Evolutionary conservation across 2,797 vertebrate genomes (phyloP).

Genomic region (Spinus pinus): DNA sequence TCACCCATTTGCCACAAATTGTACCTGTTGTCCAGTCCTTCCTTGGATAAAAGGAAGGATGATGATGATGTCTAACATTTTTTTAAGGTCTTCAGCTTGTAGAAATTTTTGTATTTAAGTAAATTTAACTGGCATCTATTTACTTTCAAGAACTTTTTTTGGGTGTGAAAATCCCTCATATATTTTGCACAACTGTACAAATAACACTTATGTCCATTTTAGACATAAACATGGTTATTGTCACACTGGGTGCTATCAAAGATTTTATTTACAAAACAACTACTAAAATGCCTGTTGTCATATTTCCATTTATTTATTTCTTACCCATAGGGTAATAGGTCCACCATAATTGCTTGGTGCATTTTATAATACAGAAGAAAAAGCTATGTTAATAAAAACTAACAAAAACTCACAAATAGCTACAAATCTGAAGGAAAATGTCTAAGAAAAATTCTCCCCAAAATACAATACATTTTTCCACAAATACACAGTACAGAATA

Average conservation of each 20-base stretch:
- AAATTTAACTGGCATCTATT: not conserved
- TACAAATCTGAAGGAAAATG: conserved; percentile 90
- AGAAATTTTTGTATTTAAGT: not conserved
- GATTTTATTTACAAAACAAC: conserved; percentile 98
- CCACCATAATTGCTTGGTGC: conserved; percentile 93
- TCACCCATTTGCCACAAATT: not conserved
- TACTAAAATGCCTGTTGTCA: conserved; percentile 91
- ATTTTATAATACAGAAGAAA: conserved; percentile 94
- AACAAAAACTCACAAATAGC: conserved; percentile 89
- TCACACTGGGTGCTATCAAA: conserved; percentile 88
- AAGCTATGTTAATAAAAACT: conserved; percentile 93
- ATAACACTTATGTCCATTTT: conserved; percentile 84
- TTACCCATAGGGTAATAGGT: conserved; percentile 99
- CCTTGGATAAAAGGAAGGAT: not conserved
- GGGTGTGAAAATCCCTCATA: conserved; percentile 84
- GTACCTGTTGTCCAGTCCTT: not conserved
- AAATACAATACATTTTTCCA: conserved; percentile 83
- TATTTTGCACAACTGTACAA: conserved; percentile 83
- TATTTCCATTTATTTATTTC: conserved; percentile 95
- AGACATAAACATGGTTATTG: conserved; percentile 85
- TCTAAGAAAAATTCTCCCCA: conserved; percentile 80
- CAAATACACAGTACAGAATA: conserved; percentile 82
- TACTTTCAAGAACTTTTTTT: conserved; percentile 74
- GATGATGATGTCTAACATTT: not conserved
- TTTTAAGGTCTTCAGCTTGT: not conserved